phyloP scores from a whole-genome alignment of 2,797 vertebrate species.

The Schizopygopsis pylzovi region DNA sequence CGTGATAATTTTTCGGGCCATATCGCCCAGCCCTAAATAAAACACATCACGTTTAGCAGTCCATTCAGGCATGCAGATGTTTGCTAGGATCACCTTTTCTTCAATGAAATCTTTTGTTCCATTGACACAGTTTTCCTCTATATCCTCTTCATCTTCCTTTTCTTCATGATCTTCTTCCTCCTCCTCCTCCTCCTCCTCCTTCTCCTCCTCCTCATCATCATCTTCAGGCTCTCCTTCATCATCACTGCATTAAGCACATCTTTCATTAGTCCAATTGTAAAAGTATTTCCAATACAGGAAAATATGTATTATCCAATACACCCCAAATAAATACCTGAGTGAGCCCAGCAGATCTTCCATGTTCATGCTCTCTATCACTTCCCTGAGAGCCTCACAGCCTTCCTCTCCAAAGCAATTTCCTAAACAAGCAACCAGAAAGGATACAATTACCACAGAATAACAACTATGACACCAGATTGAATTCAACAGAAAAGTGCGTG shows the following conservation, averaged over 20 bases:
- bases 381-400: conserved; percentile 90
- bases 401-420: conserved; percentile 93
- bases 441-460: conserved; percentile 18
- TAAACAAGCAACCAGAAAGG: conserved; percentile 65
- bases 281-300: background rate
- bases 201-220: conserved; percentile 55
- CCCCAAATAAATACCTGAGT: conserved; percentile 81
- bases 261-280: background rate
- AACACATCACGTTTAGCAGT: background rate
- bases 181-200: conserved; percentile 71
- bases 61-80: conserved; percentile 1
- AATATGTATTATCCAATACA: background rate
- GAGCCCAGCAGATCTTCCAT: conserved; percentile 85
- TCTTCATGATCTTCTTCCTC: conserved; percentile 69
- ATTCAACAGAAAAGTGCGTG: background rate
- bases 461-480: background rate
- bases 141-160: conserved; percentile 66
- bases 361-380: conserved; percentile 84
- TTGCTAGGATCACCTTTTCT: conserved; percentile 61
- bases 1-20: too few species aligned
- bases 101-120: conserved; percentile 68
- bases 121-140: conserved; percentile 75
- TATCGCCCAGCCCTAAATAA: too few species aligned
- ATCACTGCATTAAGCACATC: conserved; percentile 74
- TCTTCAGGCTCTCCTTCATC: conserved; percentile 83